Conservation (phyloP, 2,888 invertebrate species). For the Pherbina coryleti region DNA sequence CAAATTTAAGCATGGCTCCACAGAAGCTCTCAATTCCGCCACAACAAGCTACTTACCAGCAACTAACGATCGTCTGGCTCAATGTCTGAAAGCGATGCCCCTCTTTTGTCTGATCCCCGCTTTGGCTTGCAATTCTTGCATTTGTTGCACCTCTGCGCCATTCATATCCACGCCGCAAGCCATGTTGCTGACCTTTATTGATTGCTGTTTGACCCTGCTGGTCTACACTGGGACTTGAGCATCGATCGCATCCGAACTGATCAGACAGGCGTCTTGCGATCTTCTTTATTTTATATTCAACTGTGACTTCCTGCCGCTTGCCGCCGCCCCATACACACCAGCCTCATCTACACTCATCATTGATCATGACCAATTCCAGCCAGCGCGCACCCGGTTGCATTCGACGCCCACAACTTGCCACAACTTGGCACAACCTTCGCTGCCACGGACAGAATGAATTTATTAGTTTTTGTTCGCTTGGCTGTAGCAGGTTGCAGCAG, state of each 20-base stretch:
- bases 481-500: background rate
- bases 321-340: background rate
- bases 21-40: slow-evolving; percentile 28
- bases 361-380: background rate
- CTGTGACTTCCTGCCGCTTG: background rate
- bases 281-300: background rate
- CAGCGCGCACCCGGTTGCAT: background rate
- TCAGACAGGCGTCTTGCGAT: background rate
- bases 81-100: background rate
- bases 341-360: background rate
- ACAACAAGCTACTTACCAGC: slow-evolving; percentile 21
- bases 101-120: background rate
- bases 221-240: slow-evolving; percentile 29
- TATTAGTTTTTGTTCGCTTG: background rate
- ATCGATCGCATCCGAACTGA: background rate
- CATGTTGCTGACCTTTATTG: slow-evolving; percentile 63
- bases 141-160: background rate
- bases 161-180: slow-evolving; percentile 13
- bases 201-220: slow-evolving; percentile 66
- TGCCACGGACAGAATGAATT: slow-evolving; percentile 7
- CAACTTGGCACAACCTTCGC: slow-evolving; percentile 3
- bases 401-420: slow-evolving; percentile 25
- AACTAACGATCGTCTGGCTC: slow-evolving; percentile 15
- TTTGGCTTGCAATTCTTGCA: background rate
- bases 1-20: slow-evolving; percentile 1